phyloP scores from a whole-genome alignment of 2,797 vertebrate species.

The Setipinna tenuifilis region DNA sequence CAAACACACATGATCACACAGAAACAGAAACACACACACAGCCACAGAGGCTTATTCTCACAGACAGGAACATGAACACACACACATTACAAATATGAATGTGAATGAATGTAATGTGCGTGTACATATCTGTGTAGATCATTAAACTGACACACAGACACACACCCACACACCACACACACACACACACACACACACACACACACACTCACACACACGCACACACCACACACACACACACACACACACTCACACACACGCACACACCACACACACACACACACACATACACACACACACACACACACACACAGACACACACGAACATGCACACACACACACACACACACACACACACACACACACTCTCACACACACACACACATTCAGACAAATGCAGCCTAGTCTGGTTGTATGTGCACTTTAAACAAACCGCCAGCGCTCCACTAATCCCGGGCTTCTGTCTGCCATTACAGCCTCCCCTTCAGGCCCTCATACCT shows the following conservation, averaged over 20 bases:
- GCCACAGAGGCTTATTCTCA: not conserved
- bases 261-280: not conserved
- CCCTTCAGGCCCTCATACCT: slow-evolving; percentile 50
- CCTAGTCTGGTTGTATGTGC: slow-evolving; percentile 56
- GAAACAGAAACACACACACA: not conserved
- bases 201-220: not conserved
- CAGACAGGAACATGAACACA: not conserved
- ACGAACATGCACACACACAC: not conserved
- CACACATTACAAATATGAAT: not conserved
- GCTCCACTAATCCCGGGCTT: slow-evolving; percentile 59
- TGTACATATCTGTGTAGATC: not conserved
- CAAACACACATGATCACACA: not conserved
- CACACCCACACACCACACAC: not conserved
- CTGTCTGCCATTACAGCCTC: slow-evolving; percentile 59
- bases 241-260: not conserved
- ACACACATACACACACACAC: not conserved
- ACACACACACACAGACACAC: not conserved
- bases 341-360: too few species aligned
- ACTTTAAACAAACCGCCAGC: slow-evolving; percentile 62
- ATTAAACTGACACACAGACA: not conserved
- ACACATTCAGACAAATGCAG: slow-evolving; percentile 29
- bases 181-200: not conserved
- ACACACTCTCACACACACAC: not conserved
- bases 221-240: not conserved
- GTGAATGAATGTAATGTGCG: too few species aligned